Evolutionary conservation across 37 sponge, comb jelly and placozoan species (phyloP), one percentile per base, ranked within the genome.

Genomic region (Petrosia ficiformis): DNA sequence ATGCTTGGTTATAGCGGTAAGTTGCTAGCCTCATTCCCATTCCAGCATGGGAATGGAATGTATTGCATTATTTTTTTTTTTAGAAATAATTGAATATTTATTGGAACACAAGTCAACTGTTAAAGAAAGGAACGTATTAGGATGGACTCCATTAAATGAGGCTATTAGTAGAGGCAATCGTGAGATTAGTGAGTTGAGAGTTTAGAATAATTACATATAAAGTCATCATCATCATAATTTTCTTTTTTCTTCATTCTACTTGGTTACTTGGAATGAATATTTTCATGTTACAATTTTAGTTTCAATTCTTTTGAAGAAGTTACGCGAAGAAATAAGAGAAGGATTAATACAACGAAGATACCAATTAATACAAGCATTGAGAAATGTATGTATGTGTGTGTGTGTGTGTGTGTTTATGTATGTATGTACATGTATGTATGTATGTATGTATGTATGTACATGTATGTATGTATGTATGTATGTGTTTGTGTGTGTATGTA

Each of bases 141-240:
- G 97, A 21, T 96, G 97, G 97, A 92, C 82, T 10, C 84, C 90
- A 29, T 80, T 96, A 41, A 93, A 89, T 24, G 97, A 96, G 58
- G 87, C 97, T 29, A 81, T 96, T 68, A 92, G 97, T 59, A 89
- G 82, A 80, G 97, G 97, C 16, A 72, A 96, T 64, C 78, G 82
- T 59, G 63, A 68, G 1, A 93, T 84, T 24, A 89, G 94, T 93
- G 24, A 79, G 81, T 78, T n/a, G n/a, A 25, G 28, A 60, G 41
- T 32, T 32, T 44, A 64, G 43, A 19, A 14, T 48, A 48, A 11
- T 64, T 26, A 22, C 66, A 64, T 26, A 26, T 30, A 11, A 30
- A 22, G 66, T 32, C n/a, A n/a, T n/a, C n/a, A n/a, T n/a, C n/a
- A n/a, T n/a, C n/a, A n/a, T n/a, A n/a, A n/a, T n/a, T n/a, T n/a